Evolutionary conservation across 37 sponge, comb jelly and placozoan genomes (phyloP), one percentile per base, ranked within the genome.

Genomic region (Halisarca cf. caerulea): DNA sequence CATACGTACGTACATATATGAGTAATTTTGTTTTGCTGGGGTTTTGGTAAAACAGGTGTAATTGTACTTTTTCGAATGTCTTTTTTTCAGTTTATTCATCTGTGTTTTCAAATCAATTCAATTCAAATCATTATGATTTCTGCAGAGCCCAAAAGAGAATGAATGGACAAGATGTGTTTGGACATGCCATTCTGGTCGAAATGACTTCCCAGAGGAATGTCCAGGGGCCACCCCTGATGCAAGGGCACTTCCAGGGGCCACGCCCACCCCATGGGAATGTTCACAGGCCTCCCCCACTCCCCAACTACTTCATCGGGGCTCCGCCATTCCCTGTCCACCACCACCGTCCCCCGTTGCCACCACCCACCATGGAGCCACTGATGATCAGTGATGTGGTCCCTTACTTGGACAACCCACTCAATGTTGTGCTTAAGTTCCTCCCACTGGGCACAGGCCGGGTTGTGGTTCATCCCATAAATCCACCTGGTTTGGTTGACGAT

Each of bases 121-220:
- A n/a, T n/a, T n/a, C n/a, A n/a, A 39, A 9, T 77, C 11, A 27
- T 17, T 25, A 27, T 81, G 17, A 75, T 41, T 62, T 5, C 33
- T 61, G 4, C 62, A 94, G 95, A 59, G 89, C 95, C 32, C 78
- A 84, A 51, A 88, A 89, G 82, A 64, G 95, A 38, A 86, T 94
- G 89, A 75, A 70, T 47, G 90, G 90, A 40, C 89, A 89, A 40
- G 85, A 91, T 75, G 88, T 91, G 32, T 91, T 66, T 91, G 95
- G 95, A 36, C 64, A 11, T 40, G 82, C 41, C 58, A 84, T 94
- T 47, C 61, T 36, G 17, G 88, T 71, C 0, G 68, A 37, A 20
- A 39, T 94, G 70, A 85, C 85, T 1, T 28, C 33, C 11, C 71
- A 30, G 15, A 27, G 36, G 28, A 32, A n/a, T 81, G 25, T 21